phyloP scores from a whole-genome alignment of 1,140 invertebrate genomes.

The Nasonia longicornis region DNA sequence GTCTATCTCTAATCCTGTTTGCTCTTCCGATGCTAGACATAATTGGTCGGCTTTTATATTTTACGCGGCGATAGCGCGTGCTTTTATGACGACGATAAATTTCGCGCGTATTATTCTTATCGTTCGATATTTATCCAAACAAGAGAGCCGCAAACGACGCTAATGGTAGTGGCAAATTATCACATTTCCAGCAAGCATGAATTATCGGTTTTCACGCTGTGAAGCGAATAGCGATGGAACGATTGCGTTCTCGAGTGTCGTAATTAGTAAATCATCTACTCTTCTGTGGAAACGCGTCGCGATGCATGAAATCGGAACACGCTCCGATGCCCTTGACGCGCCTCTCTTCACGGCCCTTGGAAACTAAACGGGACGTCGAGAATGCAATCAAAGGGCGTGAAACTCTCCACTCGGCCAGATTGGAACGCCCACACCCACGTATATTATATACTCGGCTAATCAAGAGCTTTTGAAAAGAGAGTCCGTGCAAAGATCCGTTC shows the following conservation, averaged over 20 bases:
- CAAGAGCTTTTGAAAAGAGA: too few relatives aligned
- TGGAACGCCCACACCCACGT: not conserved
- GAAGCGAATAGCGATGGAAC: not conserved
- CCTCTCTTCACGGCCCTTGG: slow-evolving; percentile 5
- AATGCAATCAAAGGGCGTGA: slow-evolving; percentile 14
- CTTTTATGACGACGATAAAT: not conserved
- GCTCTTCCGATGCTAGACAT: not conserved
- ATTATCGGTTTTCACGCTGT: slow-evolving; percentile 7
- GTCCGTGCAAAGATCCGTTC: too few relatives aligned
- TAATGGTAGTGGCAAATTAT: not conserved
- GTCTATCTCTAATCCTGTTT: slow-evolving; percentile 1
- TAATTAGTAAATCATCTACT: slow-evolving; percentile 34
- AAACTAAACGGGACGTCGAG: slow-evolving; percentile 10
- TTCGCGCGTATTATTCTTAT: not conserved
- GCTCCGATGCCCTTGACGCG: slow-evolving; percentile 26
- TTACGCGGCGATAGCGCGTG: too few relatives aligned
- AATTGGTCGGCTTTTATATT: not conserved
- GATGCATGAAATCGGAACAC: slow-evolving; percentile 44
- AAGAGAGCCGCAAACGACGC: too few relatives aligned
- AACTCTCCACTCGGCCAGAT: not conserved
- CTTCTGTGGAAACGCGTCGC: slow-evolving; percentile 39
- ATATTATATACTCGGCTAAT: not conserved
- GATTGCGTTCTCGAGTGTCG: slow-evolving; percentile 3
- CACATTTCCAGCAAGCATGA: not conserved
- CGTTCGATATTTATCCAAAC: not conserved